These are phyloP conservation scores for Sebastes minor DNA, from an alignment of 2,797 vertebrate species.

Conservation along the genomic window DNA sequence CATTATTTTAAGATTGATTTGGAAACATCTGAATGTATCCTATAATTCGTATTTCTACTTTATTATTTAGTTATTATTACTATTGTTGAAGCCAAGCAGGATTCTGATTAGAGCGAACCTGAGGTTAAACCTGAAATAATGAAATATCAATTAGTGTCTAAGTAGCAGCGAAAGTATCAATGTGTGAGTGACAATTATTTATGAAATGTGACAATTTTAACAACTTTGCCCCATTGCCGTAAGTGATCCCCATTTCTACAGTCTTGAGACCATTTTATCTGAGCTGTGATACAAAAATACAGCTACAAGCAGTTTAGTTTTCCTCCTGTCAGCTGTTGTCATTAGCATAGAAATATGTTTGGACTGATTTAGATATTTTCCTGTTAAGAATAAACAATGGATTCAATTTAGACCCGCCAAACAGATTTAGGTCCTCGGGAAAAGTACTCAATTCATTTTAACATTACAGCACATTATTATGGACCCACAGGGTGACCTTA, in stretches of 20 bases:
- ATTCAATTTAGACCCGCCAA: not conserved
- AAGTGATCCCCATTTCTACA: not conserved
- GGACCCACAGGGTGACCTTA: conserved; percentile 49
- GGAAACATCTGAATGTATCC: no score
- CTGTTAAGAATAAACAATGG: conserved; percentile 7
- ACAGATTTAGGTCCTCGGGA: conserved; percentile 1
- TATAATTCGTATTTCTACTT: not conserved
- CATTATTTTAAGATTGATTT: not conserved
- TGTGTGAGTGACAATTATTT: not conserved
- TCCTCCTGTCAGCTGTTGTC: not conserved
- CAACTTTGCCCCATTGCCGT: not conserved
- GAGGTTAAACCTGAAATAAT: not conserved
- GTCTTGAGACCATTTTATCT: not conserved
- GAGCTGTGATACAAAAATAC: not conserved
- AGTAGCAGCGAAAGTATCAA: not conserved
- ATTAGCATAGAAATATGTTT: not conserved
- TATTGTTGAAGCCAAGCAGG: not conserved
- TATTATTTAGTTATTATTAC: no score
- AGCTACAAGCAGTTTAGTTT: not conserved
- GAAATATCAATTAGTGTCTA: not conserved
- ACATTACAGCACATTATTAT: conserved; percentile 35
- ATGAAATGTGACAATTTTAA: not conserved
- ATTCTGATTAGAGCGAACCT: not conserved
- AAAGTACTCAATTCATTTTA: conserved; percentile 32
- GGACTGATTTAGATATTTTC: not conserved